Base-by-base conservation (phyloP, 92 coral and sea anemone species). In the Hydrozoanthus gracilis region DNA sequence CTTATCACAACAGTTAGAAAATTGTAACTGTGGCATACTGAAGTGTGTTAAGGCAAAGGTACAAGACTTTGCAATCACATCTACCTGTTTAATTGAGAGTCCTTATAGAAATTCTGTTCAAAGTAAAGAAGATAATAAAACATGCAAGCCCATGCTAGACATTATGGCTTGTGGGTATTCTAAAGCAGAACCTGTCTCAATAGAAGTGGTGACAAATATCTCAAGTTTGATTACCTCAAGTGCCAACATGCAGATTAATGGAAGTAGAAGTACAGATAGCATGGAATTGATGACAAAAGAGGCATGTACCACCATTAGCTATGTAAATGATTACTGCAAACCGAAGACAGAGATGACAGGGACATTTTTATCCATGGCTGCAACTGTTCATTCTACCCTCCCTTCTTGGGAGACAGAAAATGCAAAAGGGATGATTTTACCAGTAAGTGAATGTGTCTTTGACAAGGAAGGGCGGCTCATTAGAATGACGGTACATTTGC, bases 361-460 rank as follows among this genome's bases (percentile, higher is more conserved):
- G 4, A 65, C 48, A 20, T 27, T 27, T 27, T 27, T 27, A 27
- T 13, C 56, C 0, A 46, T 67, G 58, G 61, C 27, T 49, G 20
- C 16, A 80, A 52, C 64, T 4, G 10, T 20, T 49, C n/a, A 44
- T 50, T 12, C 45, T 65, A 17, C 85, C 49, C 20, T 65, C 48
- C 49, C 52, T 20, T 44, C 73, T 5, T 49, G 74, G 73, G 74
- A 62, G 58, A 65, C 62, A 6, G 74, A 50, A 65, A 4, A 12
- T 13, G 7, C 39, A 47, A 44, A 2, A 5, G 27, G 8, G 13
- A 49, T 7, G 48, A 27, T 80, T 44, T 4, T 80, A 7, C 85
- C 85, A 5, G 73, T 80, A 10, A 80, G 85, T 67, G 73, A 62
- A 4, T 80, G 85, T 12, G 55, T 47, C 50, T 80, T 64, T 80